These are phyloP conservation scores for Cistogaster globosa DNA, from an alignment of 2,888 invertebrate species.

Conservation along the genomic window DNA sequence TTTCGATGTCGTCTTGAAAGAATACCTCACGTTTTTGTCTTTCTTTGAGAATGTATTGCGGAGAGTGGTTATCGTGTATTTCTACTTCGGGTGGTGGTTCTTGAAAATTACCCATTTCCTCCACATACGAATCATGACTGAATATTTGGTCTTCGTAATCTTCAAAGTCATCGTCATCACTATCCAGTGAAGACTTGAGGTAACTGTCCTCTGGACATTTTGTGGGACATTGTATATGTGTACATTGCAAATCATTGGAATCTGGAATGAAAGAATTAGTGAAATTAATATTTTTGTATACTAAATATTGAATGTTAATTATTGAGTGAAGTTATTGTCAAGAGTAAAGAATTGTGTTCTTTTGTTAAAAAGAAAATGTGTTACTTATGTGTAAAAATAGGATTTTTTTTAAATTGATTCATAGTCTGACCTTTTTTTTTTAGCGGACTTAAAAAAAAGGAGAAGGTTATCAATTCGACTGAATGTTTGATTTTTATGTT, in stretches of 20 bases:
- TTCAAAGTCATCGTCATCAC: slow-evolving; percentile 43
- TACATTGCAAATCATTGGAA: slow-evolving; percentile 50
- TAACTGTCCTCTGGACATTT: slow-evolving; percentile 63
- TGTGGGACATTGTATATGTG: slow-evolving; percentile 54
- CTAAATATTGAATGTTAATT: no score
- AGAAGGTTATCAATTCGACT: no score
- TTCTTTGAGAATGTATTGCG: slow-evolving; percentile 34
- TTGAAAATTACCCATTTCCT: slow-evolving; percentile 49
- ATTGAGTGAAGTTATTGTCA: no score
- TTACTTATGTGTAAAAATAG: no score
- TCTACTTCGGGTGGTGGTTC: slow-evolving; percentile 38
- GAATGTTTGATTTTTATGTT: no score
- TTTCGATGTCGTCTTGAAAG: slow-evolving; percentile 61
- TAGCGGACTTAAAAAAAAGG: no score
- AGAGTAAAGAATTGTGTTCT: no score
- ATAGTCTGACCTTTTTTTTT: no score
- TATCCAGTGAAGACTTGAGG: slow-evolving; percentile 18
- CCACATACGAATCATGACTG: slow-evolving; percentile 32
- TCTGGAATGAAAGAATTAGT: slow-evolving; percentile 43
- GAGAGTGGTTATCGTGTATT: neutral
- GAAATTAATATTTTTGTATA: no score
- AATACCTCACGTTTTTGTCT: slow-evolving; percentile 58
- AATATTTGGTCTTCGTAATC: slow-evolving; percentile 39
- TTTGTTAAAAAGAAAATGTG: no score
- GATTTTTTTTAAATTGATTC: no score